phyloP scores from a whole-genome alignment of 23 tunicate genomes.

The Halocynthia roretzi region DNA sequence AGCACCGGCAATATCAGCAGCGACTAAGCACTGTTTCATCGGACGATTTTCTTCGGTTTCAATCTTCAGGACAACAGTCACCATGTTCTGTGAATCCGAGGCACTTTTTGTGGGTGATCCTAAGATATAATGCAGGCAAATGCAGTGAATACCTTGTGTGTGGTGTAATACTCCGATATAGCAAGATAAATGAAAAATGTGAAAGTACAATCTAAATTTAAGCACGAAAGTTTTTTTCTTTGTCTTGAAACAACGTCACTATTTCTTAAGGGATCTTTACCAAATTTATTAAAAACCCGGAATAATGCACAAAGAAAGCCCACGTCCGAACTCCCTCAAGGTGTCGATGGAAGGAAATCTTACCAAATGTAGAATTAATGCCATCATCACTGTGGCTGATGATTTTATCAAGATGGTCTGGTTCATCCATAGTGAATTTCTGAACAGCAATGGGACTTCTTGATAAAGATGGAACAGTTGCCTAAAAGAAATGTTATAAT shows the following conservation, averaged over 20 bases:
- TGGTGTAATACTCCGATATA: no score
- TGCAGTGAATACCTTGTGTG: no score
- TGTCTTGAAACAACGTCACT: no score
- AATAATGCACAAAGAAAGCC: no score
- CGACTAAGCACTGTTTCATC: conserved; percentile 35
- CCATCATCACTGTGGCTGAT: not conserved
- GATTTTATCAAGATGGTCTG: conserved; percentile 4
- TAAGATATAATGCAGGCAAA: no score
- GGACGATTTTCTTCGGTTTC: conserved; percentile 45
- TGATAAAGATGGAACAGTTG: conserved; percentile 3
- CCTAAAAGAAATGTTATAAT: no score
- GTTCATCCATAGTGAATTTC: not conserved
- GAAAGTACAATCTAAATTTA: no score
- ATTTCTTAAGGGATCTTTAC: no score
- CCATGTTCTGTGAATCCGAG: conserved; percentile 22
- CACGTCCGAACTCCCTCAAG: no score
- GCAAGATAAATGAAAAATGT: no score
- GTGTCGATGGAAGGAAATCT: not conserved
- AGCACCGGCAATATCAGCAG: conserved; percentile 23
- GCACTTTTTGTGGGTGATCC: not conserved
- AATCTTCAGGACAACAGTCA: conserved; percentile 45
- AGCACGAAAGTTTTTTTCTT: no score
- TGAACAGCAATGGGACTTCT: not conserved
- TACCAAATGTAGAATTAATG: not conserved
- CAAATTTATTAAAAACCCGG: no score